Conservation (phyloP, 2,113 vertebrate genomes). For the Paramormyrops kingsleyae region DNA sequence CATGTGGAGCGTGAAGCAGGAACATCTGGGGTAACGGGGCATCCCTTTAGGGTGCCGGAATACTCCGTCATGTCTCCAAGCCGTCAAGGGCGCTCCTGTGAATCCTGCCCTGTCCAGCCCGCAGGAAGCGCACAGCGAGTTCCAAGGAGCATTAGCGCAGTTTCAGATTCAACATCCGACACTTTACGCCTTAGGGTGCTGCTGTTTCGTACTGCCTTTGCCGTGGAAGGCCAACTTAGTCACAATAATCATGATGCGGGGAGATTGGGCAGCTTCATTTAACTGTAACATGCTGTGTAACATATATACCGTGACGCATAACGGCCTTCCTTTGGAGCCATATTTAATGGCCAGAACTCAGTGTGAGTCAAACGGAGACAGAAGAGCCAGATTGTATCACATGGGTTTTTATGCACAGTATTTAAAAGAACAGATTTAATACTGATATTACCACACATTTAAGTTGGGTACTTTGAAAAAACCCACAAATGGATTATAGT, state of each 20-base stretch:
- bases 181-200: neutral
- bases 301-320: neutral
- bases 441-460: neutral
- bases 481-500: neutral
- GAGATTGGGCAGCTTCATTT: neutral
- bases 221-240: neutral
- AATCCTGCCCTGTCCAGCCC: neutral
- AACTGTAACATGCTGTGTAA: neutral
- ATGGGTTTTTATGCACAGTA: neutral
- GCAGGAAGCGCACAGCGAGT: neutral
- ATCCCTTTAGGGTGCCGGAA: neutral
- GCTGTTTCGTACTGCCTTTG: no score
- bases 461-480: neutral
- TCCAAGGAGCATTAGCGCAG: neutral
- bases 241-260: neutral
- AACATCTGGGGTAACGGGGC: constrained; percentile 51
- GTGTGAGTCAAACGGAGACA: neutral
- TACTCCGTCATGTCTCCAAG: neutral
- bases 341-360: neutral
- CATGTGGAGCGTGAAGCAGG: constrained; percentile 52
- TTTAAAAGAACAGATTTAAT: neutral
- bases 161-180: neutral
- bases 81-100: neutral
- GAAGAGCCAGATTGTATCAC: neutral
- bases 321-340: neutral